Conservation (phyloP, 2,888 invertebrate genomes). For the Drosophila phalerata region DNA sequence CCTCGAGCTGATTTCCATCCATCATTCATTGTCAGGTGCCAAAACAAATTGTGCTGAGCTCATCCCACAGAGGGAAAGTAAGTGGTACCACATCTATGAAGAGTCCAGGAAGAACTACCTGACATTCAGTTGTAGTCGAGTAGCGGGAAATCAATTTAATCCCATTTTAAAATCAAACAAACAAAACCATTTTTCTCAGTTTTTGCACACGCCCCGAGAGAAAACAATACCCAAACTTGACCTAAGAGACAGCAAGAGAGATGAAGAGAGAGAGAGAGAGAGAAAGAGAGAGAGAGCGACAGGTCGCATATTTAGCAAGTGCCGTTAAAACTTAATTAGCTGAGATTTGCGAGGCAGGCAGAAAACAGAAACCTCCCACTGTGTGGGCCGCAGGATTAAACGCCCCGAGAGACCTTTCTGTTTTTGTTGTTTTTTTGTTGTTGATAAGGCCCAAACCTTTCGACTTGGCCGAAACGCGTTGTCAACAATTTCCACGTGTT, state of each 20-base stretch:
- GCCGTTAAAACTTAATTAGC: slow-evolving; percentile 80
- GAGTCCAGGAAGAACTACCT: slow-evolving; percentile 37
- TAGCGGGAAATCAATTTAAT: slow-evolving; percentile 80
- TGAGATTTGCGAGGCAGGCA: slow-evolving; percentile 58
- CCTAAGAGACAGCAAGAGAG: neutral
- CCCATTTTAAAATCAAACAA: slow-evolving; percentile 70
- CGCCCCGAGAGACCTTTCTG: slow-evolving; percentile 57
- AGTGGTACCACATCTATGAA: neutral
- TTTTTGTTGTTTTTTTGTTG: slow-evolving; percentile 4
- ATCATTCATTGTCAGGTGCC: slow-evolving; percentile 55
- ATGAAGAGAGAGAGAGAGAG: neutral
- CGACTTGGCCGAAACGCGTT: slow-evolving; percentile 38
- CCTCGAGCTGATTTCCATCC: slow-evolving; percentile 14
- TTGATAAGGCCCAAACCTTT: slow-evolving; percentile 40
- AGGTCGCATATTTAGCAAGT: slow-evolving; percentile 69
- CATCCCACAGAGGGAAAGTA: slow-evolving; percentile 39
- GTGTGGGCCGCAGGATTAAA: slow-evolving; percentile 68
- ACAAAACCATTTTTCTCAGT: slow-evolving; percentile 38
- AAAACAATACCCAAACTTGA: slow-evolving; percentile 34
- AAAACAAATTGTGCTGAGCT: slow-evolving; percentile 68
- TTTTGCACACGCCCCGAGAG: slow-evolving; percentile 67
- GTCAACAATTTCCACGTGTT: slow-evolving; percentile 71
- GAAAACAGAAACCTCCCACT: slow-evolving; percentile 64
- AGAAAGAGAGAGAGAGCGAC: slow-evolving; percentile 2
- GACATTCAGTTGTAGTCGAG: slow-evolving; percentile 41